Evolutionary conservation across 1,140 invertebrate species (phyloP).

Genomic region (Amphibalanus amphitrite): DNA sequence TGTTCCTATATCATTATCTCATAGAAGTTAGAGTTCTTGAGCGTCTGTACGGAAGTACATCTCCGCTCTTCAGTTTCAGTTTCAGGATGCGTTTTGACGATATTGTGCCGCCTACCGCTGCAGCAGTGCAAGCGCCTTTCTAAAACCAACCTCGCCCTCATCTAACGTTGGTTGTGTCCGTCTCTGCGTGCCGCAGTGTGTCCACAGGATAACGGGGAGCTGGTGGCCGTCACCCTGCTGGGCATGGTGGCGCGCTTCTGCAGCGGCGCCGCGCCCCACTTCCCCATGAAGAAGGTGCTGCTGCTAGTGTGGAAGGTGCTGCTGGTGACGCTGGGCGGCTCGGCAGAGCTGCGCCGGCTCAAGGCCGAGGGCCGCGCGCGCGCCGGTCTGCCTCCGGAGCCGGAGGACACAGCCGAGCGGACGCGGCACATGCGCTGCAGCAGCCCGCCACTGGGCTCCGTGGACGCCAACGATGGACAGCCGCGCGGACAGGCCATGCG

Average conservation of each 20-base stretch:
- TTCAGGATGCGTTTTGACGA: too few relatives aligned
- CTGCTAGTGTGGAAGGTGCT: conserved; percentile 92
- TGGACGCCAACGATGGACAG: conserved; percentile 56
- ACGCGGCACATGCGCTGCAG: conserved; percentile 79
- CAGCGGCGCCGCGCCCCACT: conserved; percentile 81
- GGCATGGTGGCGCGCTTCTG: conserved; percentile 90
- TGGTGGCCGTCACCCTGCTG: conserved; percentile 71
- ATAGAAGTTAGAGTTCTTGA: too few relatives aligned
- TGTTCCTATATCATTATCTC: too few relatives aligned
- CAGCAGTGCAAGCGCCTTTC: too few relatives aligned
- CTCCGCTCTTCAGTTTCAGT: too few relatives aligned
- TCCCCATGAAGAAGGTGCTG: conserved; percentile 94
- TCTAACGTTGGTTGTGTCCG: too few relatives aligned
- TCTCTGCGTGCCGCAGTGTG: conserved; percentile 18
- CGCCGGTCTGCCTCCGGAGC: conserved; percentile 33
- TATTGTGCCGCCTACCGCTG: too few relatives aligned
- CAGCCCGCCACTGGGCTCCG: conserved; percentile 78
- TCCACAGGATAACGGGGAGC: conserved; percentile 47
- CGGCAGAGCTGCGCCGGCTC: conserved; percentile 51
- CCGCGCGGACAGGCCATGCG: too few relatives aligned
- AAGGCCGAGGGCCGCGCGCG: conserved; percentile 32
- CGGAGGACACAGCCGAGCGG: conserved; percentile 85
- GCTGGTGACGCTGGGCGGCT: conserved; percentile 73
- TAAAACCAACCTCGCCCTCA: too few relatives aligned
- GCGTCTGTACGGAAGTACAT: too few relatives aligned